These are phyloP conservation scores for Cercocebus atys DNA, from an alignment of 2,113 vertebrate species.

Conservation along the genomic window DNA sequence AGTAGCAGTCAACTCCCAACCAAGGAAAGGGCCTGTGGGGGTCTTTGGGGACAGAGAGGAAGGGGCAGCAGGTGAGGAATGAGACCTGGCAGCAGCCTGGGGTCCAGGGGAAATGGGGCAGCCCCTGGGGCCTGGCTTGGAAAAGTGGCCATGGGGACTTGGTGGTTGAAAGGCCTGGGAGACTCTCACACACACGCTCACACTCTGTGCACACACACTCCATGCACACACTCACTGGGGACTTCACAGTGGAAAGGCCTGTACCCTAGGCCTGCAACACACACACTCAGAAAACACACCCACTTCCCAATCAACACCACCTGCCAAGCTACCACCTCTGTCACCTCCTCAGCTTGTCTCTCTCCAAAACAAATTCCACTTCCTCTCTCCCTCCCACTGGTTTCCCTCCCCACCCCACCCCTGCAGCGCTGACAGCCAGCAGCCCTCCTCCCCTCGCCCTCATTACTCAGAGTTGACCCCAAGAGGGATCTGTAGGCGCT, in stretches of 20 bases:
- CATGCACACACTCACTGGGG: neutral
- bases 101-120: neutral
- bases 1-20: neutral
- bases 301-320: constrained; percentile 26
- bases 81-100: neutral
- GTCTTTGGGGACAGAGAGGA: neutral
- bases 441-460: neutral
- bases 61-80: neutral
- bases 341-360: constrained; percentile 19
- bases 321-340: neutral
- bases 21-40: neutral
- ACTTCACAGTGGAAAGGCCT: neutral
- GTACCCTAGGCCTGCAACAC: neutral
- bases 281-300: neutral
- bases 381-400: neutral
- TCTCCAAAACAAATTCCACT: neutral
- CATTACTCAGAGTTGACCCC: constrained; percentile 38
- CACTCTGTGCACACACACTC: neutral
- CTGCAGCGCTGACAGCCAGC: neutral
- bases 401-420: neutral
- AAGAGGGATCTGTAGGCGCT: constrained; percentile 15
- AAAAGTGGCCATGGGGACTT: neutral
- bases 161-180: neutral
- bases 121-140: neutral
- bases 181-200: neutral